A percentile compares a stretch with the other conserved stretches of the same genome.
Evolutionary conservation across 2,113 vertebrate species (phyloP).

Genomic region (Thamnaconus septentrionalis): DNA sequence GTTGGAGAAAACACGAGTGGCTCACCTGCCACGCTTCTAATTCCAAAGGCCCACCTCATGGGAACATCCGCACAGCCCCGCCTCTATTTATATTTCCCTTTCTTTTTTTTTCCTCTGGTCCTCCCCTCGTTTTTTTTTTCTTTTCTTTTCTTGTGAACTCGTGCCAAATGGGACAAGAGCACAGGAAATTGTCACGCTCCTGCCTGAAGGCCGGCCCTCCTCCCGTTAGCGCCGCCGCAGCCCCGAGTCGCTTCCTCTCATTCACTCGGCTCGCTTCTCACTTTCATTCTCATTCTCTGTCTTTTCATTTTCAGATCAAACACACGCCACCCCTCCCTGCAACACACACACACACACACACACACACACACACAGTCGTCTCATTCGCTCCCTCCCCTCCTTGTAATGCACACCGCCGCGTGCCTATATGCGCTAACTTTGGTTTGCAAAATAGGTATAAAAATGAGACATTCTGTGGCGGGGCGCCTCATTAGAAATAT

Average conservation of each 20-base stretch:
- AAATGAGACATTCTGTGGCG: constrained; percentile 56
- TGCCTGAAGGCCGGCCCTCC: background rate
- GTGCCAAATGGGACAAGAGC: constrained; percentile 52
- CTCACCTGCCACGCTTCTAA: no score
- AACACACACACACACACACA: constrained; percentile 5
- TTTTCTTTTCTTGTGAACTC: constrained; percentile 47
- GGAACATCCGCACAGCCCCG: constrained; percentile 26
- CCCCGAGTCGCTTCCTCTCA: constrained; percentile 12
- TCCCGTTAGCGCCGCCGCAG: constrained; percentile 1
- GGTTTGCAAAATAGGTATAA: constrained; percentile 69
- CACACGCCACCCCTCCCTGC: constrained; percentile 3
- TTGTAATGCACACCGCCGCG: constrained; percentile 12
- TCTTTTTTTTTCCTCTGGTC: constrained; percentile 18
- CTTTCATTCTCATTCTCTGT: constrained; percentile 17
- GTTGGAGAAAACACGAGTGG: no score
- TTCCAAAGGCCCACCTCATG: constrained; percentile 6
- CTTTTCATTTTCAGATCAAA: constrained; percentile 46
- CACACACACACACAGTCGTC: no score
- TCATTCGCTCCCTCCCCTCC: background rate
- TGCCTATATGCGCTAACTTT: constrained; percentile 51
- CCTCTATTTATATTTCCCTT: constrained; percentile 5
- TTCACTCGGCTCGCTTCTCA: constrained; percentile 48
- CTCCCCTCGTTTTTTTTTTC: no score
- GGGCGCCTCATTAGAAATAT: constrained; percentile 69
- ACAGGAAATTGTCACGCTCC: constrained; percentile 18